Evolutionary conservation across 2,797 vertebrate species (phyloP), one percentile per base, ranked within the genome.

Genomic region (Halcyon leucocephala): DNA sequence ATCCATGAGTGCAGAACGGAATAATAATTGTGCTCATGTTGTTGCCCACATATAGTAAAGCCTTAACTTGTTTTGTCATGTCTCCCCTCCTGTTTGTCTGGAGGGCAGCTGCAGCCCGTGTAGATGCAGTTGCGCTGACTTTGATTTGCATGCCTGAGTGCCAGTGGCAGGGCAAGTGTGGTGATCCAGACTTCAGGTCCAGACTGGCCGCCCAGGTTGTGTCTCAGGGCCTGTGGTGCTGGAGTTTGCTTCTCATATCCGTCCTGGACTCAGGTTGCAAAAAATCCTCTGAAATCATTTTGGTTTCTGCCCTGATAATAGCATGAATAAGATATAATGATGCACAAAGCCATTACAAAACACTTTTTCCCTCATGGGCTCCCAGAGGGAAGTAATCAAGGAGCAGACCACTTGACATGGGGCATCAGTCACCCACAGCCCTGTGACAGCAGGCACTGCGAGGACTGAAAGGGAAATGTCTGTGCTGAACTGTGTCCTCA

Each of bases 51-150:
- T 2, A 2, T 31, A 91, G 33, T 55, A 55, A 91, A 86, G 80
- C 64, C 48, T 74, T 86, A 82, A 89, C 79, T 91, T 55, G 46
- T 82, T 69, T 88, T 92, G 90, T 90, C 70, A 39, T 54, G 58
- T 89, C 57, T 88, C 20, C 24, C 46, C 35, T 88, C 46, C 49
- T 82, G 70, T 88, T 82, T 88, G 52, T 69, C 90, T 42, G 51
- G 87, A 89, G 84, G 77, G 82, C 70, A 82, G 31, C 58, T 84
- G 80, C 61, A 86, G 77, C 72, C 64, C 1, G 0, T 1, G 1
- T 9, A 71, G 72, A 39, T 2, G 5, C 11, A 22, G 54, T 72
- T 2, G 9, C 0, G 1, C 37, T 54, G 55, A n/a, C 61, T 95
- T 78, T 81, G 62, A 49, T 95, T 73, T 91, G 37, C 25, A n/a